phyloP scores from a whole-genome alignment of 2,888 invertebrate genomes.

The Lottia scabra region DNA sequence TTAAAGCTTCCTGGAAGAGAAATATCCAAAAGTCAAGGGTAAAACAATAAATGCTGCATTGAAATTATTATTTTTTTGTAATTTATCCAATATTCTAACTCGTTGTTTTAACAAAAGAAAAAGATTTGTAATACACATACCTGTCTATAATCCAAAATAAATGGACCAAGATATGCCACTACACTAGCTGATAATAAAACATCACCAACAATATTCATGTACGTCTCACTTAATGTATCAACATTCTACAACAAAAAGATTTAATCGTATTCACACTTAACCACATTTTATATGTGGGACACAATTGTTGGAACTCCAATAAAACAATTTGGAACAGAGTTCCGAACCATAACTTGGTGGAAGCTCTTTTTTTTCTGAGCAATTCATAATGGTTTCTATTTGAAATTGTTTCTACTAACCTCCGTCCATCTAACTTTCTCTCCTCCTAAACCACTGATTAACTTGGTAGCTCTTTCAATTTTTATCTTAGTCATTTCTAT shows the following conservation, averaged over 20 bases:
- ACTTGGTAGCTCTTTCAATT: conserved; percentile 67
- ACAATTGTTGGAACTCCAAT: too few relatives aligned
- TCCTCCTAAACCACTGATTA: conserved; percentile 68
- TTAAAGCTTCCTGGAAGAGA: conserved; percentile 56
- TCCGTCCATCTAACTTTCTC: conserved; percentile 68
- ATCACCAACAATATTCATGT: conserved; percentile 68
- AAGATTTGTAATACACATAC: conserved; percentile 29
- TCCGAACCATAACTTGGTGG: too few relatives aligned
- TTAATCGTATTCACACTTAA: not conserved
- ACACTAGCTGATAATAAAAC: conserved; percentile 67
- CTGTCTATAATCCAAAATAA: conserved; percentile 65
- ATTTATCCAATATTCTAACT: too few relatives aligned
- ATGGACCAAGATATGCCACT: conserved; percentile 68
- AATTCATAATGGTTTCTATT: too few relatives aligned
- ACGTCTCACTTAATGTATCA: conserved; percentile 60
- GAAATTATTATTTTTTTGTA: too few relatives aligned
- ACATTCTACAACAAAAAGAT: conserved; percentile 55
- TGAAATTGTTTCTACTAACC: conserved; percentile 39
- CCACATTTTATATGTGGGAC: too few relatives aligned
- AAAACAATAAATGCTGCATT: too few relatives aligned
- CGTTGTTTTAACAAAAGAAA: too few relatives aligned
- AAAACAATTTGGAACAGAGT: too few relatives aligned
- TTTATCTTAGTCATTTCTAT: conserved; percentile 68
- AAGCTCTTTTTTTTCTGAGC: not conserved
- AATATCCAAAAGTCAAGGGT: not conserved